These are phyloP conservation scores for Sycophila texana DNA, from an alignment of 2,888 invertebrate genomes.

Conservation along the genomic window DNA sequence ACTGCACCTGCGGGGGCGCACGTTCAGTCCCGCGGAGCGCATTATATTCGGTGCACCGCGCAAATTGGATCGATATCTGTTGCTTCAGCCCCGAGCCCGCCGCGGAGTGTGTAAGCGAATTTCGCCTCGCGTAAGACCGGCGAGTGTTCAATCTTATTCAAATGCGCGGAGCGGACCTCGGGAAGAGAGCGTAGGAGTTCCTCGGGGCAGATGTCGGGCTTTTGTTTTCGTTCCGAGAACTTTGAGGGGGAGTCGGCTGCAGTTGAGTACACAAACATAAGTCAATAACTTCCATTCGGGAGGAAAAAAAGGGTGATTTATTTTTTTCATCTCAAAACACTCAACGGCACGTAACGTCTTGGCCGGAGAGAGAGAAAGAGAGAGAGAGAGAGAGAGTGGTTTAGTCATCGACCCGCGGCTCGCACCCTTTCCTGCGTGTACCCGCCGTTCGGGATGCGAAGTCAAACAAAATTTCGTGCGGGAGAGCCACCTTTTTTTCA, in stretches of 20 bases:
- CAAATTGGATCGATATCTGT: constrained; percentile 56
- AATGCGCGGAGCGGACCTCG: constrained; percentile 41
- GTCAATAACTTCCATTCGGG: constrained; percentile 51
- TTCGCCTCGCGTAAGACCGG: constrained; percentile 21
- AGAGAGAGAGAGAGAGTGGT: constrained; percentile 4
- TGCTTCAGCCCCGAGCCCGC: constrained; percentile 36
- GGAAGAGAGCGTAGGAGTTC: constrained; percentile 25
- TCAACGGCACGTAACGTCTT: constrained; percentile 23
- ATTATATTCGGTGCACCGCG: constrained; percentile 49
- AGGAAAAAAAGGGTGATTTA: constrained; percentile 44
- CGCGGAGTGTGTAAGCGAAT: constrained; percentile 19
- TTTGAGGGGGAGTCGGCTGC: constrained; percentile 41
- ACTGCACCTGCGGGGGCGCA: constrained; percentile 6
- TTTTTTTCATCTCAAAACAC: constrained; percentile 43
- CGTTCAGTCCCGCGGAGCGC: constrained; percentile 42
- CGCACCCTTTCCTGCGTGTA: neutral
- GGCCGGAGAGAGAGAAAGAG: neutral
- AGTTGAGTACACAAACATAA: constrained; percentile 58
- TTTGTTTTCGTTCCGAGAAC: constrained; percentile 55
- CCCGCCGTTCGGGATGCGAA: constrained; percentile 2
- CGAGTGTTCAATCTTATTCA: constrained; percentile 48
- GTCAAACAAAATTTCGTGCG: constrained; percentile 43
- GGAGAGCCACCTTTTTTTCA: neutral
- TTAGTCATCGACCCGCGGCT: constrained; percentile 33
- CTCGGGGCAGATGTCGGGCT: constrained; percentile 39